phyloP scores from a whole-genome alignment of 1,140 invertebrate species.

The Frieseomelitta varia region DNA sequence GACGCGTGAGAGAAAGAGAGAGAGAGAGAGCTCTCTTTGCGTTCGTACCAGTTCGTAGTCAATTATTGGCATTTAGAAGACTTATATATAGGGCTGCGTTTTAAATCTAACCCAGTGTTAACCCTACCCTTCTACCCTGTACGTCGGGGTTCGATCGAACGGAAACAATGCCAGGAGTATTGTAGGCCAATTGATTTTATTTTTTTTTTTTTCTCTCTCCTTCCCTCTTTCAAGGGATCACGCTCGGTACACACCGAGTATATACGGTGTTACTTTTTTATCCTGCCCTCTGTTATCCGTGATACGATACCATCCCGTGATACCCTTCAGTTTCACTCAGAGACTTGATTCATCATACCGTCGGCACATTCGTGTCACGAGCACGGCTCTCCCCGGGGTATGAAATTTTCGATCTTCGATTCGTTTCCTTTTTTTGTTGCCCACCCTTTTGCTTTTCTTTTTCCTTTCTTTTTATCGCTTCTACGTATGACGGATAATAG shows the following conservation, averaged over 20 bases:
- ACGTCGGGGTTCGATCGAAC: slow-evolving; percentile 22
- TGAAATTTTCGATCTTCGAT: slow-evolving; percentile 49
- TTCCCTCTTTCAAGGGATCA: not conserved
- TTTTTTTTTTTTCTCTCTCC: not conserved
- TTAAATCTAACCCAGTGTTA: slow-evolving; percentile 15
- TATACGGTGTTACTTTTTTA: slow-evolving; percentile 4
- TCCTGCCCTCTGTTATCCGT: not conserved
- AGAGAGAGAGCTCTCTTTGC: slow-evolving; percentile 47
- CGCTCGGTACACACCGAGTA: not conserved
- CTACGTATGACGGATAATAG: no score
- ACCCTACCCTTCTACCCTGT: not conserved
- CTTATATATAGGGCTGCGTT: slow-evolving; percentile 23
- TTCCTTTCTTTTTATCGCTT: not conserved
- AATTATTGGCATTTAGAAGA: slow-evolving; percentile 48
- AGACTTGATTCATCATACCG: slow-evolving; percentile 50
- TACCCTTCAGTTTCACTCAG: slow-evolving; percentile 39
- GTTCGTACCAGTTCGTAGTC: slow-evolving; percentile 31
- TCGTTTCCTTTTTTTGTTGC: not conserved
- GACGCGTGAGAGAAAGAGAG: slow-evolving; percentile 1
- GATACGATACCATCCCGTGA: slow-evolving; percentile 10
- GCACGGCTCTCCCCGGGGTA: not conserved
- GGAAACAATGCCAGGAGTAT: slow-evolving; percentile 33
- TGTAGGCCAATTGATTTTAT: slow-evolving; percentile 42
- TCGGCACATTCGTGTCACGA: slow-evolving; percentile 13
- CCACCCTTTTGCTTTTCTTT: not conserved